Evolutionary conservation across 1,140 invertebrate species (phyloP), one percentile per base, ranked within the genome.

Genomic region (Sitophilus oryzae): DNA sequence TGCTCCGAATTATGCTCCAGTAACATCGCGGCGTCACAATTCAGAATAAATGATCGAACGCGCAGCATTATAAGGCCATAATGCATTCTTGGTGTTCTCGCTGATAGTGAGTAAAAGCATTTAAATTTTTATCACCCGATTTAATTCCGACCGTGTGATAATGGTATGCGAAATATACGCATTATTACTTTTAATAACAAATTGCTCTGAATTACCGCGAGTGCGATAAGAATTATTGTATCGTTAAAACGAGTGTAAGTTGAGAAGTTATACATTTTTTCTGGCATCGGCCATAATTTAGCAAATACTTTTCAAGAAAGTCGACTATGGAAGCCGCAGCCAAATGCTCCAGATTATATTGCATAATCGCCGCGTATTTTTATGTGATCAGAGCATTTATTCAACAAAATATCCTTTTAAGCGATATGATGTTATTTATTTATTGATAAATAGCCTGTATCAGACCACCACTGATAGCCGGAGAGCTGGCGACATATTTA

Each of bases 141-240:
- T 56, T n/a, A n/a, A 56, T 48, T 56, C 48, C 44, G 25, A 49
- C 35, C 25, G 19, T 14, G 42, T 35, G 51, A 56, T 49, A 49
- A 48, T 42, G 38, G 53, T 42, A 49, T 49, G 45, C 45, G 36
- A 49, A 56, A 48, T 49, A 42, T 56, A 56, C 53, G 45, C 43
- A 38, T 41, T 56, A 56, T 20, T 48, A 56, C 53, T 56, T 56
- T 56, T 25, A 48, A 48, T 56, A 56, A 56, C 53, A 56, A 56
- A 56, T 56, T 56, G 45, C 44, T 16, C 35, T 21, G 45, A 38
- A 43, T 44, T 41, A 49, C 45, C 41, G 44, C 38, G 42, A 37
- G 37, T 21, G 45, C 44, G 53, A 56, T 56, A 56, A 56, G 53
- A 56, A 49, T 56, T 48, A 35, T 37, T 18, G 53, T 56, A 41